Evolutionary conservation across 2,113 vertebrate genomes (phyloP).

Genomic region (Marmota flaviventris): DNA sequence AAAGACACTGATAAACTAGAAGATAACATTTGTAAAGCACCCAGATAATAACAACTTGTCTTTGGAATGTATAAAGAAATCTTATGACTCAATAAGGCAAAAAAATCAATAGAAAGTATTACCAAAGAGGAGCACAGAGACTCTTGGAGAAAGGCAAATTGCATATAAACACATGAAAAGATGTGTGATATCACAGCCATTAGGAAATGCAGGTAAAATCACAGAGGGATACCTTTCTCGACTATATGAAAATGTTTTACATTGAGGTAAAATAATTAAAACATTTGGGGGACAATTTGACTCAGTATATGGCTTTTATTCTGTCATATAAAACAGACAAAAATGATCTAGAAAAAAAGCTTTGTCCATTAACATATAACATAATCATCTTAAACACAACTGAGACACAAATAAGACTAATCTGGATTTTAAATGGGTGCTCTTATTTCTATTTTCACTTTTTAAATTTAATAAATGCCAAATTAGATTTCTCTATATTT

Average conservation of each 20-base stretch:
- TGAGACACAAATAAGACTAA: neutral
- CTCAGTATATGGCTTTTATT: neutral
- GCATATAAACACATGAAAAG: neutral
- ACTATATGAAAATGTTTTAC: neutral
- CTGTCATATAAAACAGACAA: neutral
- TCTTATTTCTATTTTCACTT: neutral
- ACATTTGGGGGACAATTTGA: neutral
- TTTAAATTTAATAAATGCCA: conserved; percentile 5
- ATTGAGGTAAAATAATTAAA: neutral
- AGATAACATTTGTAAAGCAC: conserved; percentile 4
- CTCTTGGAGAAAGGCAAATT: neutral
- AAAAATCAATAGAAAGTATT: neutral
- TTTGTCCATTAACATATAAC: neutral
- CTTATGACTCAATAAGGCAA: neutral
- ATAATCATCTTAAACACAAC: neutral
- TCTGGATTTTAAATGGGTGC: neutral
- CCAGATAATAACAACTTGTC: neutral
- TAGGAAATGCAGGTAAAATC: neutral
- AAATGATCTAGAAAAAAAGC: neutral
- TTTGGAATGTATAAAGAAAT: neutral
- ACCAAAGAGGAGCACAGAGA: neutral
- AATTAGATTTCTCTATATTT: neutral
- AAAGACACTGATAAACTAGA: neutral
- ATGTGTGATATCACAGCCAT: neutral
- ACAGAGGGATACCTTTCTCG: neutral